These are phyloP conservation scores for Phylloscopus trochiloides DNA, from an alignment of 2,113 vertebrate genomes.

Conservation along the genomic window DNA sequence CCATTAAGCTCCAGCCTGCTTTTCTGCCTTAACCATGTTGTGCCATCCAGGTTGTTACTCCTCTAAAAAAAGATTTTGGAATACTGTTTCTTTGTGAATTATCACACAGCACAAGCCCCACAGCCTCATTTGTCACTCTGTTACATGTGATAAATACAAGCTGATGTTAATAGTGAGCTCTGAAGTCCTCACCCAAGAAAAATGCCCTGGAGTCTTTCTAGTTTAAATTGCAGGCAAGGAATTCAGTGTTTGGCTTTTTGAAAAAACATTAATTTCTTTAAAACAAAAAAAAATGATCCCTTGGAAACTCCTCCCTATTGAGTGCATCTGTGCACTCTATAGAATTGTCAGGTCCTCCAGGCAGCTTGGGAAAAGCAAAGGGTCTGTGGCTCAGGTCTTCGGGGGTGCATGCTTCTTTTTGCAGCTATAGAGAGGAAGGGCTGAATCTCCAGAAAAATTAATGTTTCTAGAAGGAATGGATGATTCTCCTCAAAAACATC, in stretches of 20 bases:
- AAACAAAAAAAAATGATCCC: neutral
- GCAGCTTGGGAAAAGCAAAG: neutral
- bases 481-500: neutral
- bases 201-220: neutral
- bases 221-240: neutral
- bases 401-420: neutral
- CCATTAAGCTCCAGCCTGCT: neutral
- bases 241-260: neutral
- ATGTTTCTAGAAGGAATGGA: neutral
- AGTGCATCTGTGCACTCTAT: fast-evolving
- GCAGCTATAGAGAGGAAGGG: neutral
- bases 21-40: neutral
- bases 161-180: neutral
- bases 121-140: neutral
- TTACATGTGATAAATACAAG: neutral
- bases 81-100: neutral
- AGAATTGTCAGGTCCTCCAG: neutral
- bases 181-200: neutral
- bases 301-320: neutral
- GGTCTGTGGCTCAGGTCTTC: neutral
- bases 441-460: neutral
- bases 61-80: neutral
- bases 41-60: neutral
- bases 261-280: neutral
- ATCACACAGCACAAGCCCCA: neutral